These are phyloP conservation scores for Actinernus sp. DNA, from an alignment of 92 coral and sea anemone genomes.

Conservation along the genomic window DNA sequence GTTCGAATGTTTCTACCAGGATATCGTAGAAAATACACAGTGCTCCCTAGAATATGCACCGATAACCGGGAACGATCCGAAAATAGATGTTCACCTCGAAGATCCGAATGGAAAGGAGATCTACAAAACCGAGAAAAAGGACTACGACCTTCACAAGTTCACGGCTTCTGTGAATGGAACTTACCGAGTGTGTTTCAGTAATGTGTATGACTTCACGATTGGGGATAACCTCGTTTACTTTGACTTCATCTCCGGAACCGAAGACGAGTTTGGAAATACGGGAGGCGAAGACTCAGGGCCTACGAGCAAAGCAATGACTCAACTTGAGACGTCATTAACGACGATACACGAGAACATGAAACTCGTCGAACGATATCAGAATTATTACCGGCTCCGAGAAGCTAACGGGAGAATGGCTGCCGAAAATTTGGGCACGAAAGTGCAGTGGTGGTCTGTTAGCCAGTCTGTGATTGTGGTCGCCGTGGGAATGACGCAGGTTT, in stretches of 20 bases:
- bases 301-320: slow-evolving; percentile 82
- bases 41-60: slow-evolving; percentile 97
- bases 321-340: slow-evolving; percentile 80
- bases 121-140: slow-evolving; percentile 89
- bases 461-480: slow-evolving; percentile 79
- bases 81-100: slow-evolving; percentile 83
- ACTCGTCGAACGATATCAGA: slow-evolving; percentile 91
- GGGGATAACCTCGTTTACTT: slow-evolving; percentile 96
- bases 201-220: slow-evolving; percentile 92
- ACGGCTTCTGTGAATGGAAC: slow-evolving; percentile 74
- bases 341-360: slow-evolving; percentile 89
- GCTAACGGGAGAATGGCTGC: slow-evolving; percentile 97
- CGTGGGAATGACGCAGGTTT: slow-evolving; percentile 86
- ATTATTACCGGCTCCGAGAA: slow-evolving; percentile 91
- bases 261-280: slow-evolving; percentile 39
- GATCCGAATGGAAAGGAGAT: slow-evolving; percentile 78
- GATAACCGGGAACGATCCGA: slow-evolving; percentile 93
- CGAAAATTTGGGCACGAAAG: slow-evolving; percentile 71
- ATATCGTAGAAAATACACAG: slow-evolving; percentile 80
- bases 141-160: slow-evolving; percentile 92
- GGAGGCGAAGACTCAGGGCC: slow-evolving; percentile 26
- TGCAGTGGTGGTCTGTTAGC: slow-evolving; percentile 97
- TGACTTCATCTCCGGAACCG: slow-evolving; percentile 89
- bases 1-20: slow-evolving; percentile 96
- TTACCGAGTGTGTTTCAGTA: slow-evolving; percentile 94